Conservation (phyloP, 2,888 invertebrate species). For the Falcaria lacertinaria region DNA sequence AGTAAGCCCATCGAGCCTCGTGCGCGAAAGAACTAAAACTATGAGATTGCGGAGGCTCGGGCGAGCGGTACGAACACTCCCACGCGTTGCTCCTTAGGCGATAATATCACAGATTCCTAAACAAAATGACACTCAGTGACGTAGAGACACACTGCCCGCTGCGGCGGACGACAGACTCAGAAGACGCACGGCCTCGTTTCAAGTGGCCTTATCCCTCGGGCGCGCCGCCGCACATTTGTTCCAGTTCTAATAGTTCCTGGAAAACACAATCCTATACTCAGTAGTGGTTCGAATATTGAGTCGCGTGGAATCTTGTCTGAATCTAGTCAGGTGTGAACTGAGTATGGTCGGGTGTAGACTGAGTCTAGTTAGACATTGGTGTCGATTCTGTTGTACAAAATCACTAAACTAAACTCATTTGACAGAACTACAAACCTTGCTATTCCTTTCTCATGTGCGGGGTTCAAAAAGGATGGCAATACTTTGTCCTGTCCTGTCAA, state of each 20-base stretch:
- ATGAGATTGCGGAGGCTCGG: constrained; percentile 44
- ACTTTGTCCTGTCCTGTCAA: too few relatives aligned
- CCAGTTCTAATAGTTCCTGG: constrained; percentile 63
- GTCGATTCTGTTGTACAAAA: too few relatives aligned
- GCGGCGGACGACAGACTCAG: constrained; percentile 10
- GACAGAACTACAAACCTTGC: too few relatives aligned
- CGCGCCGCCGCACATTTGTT: constrained; percentile 59
- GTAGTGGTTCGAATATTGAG: too few relatives aligned
- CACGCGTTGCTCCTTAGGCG: constrained; percentile 59
- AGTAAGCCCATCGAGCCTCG: constrained; percentile 2
- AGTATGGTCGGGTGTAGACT: too few relatives aligned
- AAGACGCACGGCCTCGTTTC: constrained; percentile 3
- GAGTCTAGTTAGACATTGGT: too few relatives aligned
- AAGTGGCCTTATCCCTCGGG: constrained; percentile 46
- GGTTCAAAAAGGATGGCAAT: too few relatives aligned
- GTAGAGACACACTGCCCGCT: constrained; percentile 19
- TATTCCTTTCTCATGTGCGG: too few relatives aligned
- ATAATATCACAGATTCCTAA: constrained; percentile 76
- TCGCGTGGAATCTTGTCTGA: too few relatives aligned
- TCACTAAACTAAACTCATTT: too few relatives aligned
- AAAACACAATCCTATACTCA: constrained; percentile 4
- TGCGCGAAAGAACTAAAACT: constrained; percentile 31
- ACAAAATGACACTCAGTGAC: constrained; percentile 39
- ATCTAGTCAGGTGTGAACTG: too few relatives aligned
- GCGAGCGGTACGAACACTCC: constrained; percentile 22